Percentiles rank a stretch among this genome's conserved stretches.
Conservation (phyloP, 2,888 invertebrate genomes). For the Lumbricus terrestris region DNA sequence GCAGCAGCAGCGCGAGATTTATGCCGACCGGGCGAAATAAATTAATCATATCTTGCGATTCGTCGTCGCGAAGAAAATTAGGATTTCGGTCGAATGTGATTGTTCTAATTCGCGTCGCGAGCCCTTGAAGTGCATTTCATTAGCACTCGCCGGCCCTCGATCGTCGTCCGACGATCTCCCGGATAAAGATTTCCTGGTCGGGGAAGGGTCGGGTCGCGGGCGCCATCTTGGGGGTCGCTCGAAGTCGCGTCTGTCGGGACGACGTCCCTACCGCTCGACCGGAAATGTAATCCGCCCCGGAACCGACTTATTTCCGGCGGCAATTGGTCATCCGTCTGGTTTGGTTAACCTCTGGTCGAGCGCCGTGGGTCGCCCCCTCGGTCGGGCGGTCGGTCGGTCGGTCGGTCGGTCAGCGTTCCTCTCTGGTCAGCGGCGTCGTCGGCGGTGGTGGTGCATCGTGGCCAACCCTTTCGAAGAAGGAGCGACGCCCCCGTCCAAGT, state of each 20-base stretch:
- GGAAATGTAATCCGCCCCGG: conserved; percentile 17
- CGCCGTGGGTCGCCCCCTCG: background rate
- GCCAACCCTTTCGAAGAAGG: background rate
- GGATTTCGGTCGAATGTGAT: conserved; percentile 15
- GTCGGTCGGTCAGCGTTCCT: too few species aligned
- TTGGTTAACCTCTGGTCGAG: background rate
- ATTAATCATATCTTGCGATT: conserved; percentile 6
- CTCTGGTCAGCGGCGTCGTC: background rate
- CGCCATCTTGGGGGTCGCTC: conserved; percentile 7
- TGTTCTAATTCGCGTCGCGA: background rate
- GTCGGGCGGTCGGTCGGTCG: too few species aligned
- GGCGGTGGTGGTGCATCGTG: background rate
- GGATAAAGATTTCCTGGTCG: conserved; percentile 16
- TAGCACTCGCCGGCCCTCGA: background rate
- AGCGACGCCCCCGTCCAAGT: conserved; percentile 3
- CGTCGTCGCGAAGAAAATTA: conserved; percentile 9
- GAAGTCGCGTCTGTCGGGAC: background rate
- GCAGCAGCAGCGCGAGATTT: conserved; percentile 7
- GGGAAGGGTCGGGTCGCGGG: conserved; percentile 8
- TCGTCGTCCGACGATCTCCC: conserved; percentile 11
- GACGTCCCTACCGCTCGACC: background rate
- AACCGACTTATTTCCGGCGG: background rate
- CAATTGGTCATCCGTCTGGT: conserved; percentile 13
- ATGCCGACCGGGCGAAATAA: conserved; percentile 7
- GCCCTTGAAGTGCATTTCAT: conserved; percentile 10